These are phyloP conservation scores for Pachycephus smyrnensis DNA, from an alignment of 2,888 invertebrate genomes.

Conservation along the genomic window DNA sequence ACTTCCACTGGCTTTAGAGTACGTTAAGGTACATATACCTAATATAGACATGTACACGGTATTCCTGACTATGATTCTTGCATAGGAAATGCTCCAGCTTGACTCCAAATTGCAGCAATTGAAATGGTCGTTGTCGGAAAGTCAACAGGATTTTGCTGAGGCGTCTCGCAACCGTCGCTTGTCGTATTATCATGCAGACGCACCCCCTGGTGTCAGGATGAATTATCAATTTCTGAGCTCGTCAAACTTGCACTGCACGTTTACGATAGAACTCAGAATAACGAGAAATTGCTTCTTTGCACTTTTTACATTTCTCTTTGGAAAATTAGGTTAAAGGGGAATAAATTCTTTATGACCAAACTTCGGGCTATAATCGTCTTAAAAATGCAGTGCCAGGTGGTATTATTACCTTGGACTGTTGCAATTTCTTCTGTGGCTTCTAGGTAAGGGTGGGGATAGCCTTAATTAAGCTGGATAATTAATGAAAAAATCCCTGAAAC, in stretches of 20 bases:
- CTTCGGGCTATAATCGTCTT: neutral
- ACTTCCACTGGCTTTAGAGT: neutral
- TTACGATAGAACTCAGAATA: neutral
- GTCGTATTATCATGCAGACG: neutral
- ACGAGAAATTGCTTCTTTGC: neutral
- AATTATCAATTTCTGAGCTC: neutral
- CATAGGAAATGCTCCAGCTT: neutral
- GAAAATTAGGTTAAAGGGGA: neutral
- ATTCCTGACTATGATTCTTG: neutral
- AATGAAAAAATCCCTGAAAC: constrained; percentile 38
- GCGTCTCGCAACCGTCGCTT: neutral
- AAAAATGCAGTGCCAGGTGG: neutral
- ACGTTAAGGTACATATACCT: neutral
- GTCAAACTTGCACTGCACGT: neutral
- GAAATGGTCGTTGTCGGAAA: neutral
- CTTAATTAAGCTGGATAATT: constrained; percentile 41
- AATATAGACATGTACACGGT: neutral
- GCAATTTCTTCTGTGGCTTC: neutral
- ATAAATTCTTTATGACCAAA: neutral
- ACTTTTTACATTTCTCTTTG: no score
- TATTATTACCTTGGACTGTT: neutral
- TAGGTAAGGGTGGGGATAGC: neutral
- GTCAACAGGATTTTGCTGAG: neutral
- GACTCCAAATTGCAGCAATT: neutral
- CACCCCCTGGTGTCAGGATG: neutral